phyloP scores from a whole-genome alignment of 2,888 invertebrate genomes.

The Eupithecia tripunctaria region DNA sequence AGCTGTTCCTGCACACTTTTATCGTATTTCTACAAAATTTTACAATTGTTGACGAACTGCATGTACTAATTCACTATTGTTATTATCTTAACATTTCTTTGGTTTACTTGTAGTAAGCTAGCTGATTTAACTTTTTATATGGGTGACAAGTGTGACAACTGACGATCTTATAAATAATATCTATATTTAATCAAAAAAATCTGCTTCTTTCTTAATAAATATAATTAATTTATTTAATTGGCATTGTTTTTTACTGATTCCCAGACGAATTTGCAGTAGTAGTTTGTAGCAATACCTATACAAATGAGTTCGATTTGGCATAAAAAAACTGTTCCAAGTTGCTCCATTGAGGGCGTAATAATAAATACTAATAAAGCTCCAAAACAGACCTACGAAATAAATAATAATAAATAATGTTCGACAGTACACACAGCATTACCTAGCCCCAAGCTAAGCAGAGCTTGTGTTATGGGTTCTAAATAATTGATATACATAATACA shows the following conservation, averaged over 20 bases:
- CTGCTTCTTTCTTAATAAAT: constrained; percentile 1
- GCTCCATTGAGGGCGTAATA: no score
- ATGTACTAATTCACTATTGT: neutral
- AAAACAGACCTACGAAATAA: no score
- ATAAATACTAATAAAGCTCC: no score
- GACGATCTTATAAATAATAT: neutral
- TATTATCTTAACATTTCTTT: neutral
- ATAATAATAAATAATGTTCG: no score
- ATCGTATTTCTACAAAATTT: neutral
- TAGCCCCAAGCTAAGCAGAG: no score
- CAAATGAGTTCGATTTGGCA: no score
- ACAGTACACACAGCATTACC: no score
- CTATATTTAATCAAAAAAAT: neutral
- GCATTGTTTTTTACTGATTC: neutral
- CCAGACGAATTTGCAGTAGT: no score
- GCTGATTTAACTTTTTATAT: neutral
- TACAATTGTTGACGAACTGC: neutral
- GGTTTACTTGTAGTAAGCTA: neutral
- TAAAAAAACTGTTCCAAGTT: no score
- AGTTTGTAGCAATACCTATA: no score
- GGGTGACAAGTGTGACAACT: neutral
- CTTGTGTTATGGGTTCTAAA: no score
- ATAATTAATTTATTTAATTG: neutral
- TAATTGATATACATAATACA: no score
- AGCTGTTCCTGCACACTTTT: neutral